Evolutionary conservation across 2,888 invertebrate genomes (phyloP), one percentile per base, ranked within the genome.

Genomic region (Drosophila kanekoi): DNA sequence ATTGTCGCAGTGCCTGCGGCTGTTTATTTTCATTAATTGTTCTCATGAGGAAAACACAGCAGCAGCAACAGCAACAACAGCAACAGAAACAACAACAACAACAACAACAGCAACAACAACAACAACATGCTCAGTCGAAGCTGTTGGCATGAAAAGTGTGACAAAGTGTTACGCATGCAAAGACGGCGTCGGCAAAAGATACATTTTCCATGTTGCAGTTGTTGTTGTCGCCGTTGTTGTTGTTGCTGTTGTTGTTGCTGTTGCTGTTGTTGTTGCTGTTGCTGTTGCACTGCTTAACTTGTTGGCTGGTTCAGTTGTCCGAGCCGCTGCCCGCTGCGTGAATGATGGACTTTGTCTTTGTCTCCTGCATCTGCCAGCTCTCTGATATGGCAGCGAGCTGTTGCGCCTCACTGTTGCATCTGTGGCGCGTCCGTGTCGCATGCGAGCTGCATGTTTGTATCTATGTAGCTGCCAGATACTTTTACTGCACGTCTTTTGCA

Each of bases 111-210:
- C 47, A 47, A 13, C 58, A 74, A 51, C 49, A 65, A 32, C 70
- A 72, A 56, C 79, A 69, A 67, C 62, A 59, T 48, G 58, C 58
- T 54, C 62, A 65, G 79, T 44, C 56, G 78, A 58, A 72, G 85
- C 88, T 77, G 77, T 81, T 87, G 83, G 89, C 89, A 89, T 89
- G 88, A 85, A 85, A 86, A 86, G 85, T 86, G 85, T 86, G 85
- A 86, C 85, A 86, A 86, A 86, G 86, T 89, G 85, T 89, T 86
- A 86, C 85, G 85, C 89, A 89, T 86, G 88, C 89, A 87, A 81
- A 77, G 75, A 79, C 82, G 81, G 74, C 81, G 79, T 67, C 87
- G 81, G 82, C 84, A 81, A 73, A 75, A 87, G 88, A 86, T 85
- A 85, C 88, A 89, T 89, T 85, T 81, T 83, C 77, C 83, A 81